These are phyloP conservation scores for Coecobrya sp. DNA, from an alignment of 2,888 invertebrate species.

Conservation along the genomic window DNA sequence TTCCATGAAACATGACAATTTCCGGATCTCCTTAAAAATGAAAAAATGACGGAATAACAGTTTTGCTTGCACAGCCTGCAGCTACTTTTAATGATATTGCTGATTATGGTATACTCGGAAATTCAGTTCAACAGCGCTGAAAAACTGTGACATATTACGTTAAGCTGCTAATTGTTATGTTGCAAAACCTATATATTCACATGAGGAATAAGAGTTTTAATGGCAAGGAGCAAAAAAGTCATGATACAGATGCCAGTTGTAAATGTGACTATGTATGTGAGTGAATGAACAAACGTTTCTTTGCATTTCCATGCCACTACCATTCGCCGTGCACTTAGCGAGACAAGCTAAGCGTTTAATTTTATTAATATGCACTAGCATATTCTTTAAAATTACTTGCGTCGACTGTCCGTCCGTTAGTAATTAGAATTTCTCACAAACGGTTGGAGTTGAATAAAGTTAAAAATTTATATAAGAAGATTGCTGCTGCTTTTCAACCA, in stretches of 20 bases:
- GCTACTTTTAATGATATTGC: too few species aligned
- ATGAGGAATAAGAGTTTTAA: conserved; percentile 46
- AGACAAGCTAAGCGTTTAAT: conserved; percentile 11
- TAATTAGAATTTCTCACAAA: too few species aligned
- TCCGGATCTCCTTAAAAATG: conserved; percentile 16
- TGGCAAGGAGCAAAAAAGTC: neutral
- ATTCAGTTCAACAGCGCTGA: conserved; percentile 28
- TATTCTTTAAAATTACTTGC: too few species aligned
- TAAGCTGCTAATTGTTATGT: conserved; percentile 60
- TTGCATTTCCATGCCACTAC: conserved; percentile 46
- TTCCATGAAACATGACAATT: neutral
- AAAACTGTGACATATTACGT: conserved; percentile 64
- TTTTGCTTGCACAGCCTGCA: neutral
- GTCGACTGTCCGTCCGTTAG: too few species aligned
- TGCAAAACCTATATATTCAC: conserved; percentile 55
- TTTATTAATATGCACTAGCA: too few species aligned
- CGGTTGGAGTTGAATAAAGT: too few species aligned
- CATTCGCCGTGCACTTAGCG: conserved; percentile 1
- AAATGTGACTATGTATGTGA: neutral
- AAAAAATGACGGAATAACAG: neutral
- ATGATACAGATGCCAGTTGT: neutral
- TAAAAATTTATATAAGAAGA: too few species aligned
- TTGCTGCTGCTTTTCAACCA: too few species aligned
- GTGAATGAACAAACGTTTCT: neutral
- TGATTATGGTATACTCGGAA: neutral